These are phyloP conservation scores for Bruchidius siliquastri DNA, from an alignment of 2,888 invertebrate genomes.

Conservation along the genomic window DNA sequence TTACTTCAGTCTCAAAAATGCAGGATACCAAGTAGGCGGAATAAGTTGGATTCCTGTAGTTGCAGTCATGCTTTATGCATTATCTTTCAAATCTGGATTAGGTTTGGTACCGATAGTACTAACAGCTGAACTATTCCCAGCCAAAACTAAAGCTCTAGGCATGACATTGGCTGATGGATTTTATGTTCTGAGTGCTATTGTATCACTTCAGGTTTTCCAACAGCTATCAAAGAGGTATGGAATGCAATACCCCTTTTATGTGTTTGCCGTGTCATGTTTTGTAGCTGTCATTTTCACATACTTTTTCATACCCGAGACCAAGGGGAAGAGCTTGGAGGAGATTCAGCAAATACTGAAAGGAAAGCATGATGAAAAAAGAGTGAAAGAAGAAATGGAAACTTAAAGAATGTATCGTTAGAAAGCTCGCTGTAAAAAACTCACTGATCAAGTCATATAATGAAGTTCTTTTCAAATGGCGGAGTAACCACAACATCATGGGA, in stretches of 20 bases:
- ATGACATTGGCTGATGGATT: conserved; percentile 44
- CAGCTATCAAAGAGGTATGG: conserved; percentile 32
- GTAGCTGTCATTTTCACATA: conserved; percentile 38
- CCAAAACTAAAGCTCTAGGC: conserved; percentile 44
- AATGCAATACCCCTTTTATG: conserved; percentile 41
- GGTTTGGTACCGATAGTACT: conserved; percentile 44
- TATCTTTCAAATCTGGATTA: conserved; percentile 41
- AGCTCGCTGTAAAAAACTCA: too few relatives aligned
- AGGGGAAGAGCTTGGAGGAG: conserved; percentile 43
- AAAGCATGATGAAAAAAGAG: background rate
- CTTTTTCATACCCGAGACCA: conserved; percentile 41
- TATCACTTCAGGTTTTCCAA: conserved; percentile 41
- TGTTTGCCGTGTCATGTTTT: conserved; percentile 39
- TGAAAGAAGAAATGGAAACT: background rate
- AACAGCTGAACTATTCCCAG: conserved; percentile 45
- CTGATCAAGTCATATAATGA: too few relatives aligned
- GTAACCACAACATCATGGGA: too few relatives aligned
- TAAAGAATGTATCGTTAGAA: background rate
- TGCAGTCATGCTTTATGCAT: conserved; percentile 30
- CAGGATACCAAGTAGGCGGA: conserved; percentile 27
- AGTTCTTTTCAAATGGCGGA: too few relatives aligned
- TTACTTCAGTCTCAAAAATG: conserved; percentile 39
- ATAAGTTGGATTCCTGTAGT: conserved; percentile 35
- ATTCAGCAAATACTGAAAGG: conserved; percentile 44
- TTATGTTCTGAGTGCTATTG: conserved; percentile 39